phyloP scores from a whole-genome alignment of 92 coral and sea anemone species.

The Meandrina meandrites region DNA sequence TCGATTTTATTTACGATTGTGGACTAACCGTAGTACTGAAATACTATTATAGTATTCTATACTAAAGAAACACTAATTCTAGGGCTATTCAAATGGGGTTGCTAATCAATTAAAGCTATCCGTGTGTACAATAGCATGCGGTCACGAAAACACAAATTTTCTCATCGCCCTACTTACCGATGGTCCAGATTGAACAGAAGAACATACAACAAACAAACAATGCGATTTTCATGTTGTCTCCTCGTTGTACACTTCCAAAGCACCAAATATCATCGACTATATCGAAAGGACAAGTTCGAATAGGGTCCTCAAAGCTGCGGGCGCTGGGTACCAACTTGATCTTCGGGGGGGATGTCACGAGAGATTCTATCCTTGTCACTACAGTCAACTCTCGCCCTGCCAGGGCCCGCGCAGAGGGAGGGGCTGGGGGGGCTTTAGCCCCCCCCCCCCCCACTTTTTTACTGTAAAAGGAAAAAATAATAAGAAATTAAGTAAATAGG shows the following conservation, averaged over 20 bases:
- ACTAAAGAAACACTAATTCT: background rate
- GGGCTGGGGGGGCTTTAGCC: no score
- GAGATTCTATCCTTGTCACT: no score
- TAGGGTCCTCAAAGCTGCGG: no score
- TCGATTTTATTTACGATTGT: background rate
- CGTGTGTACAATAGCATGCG: background rate
- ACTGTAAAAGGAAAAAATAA: no score
- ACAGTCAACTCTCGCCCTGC: no score
- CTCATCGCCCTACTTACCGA: background rate
- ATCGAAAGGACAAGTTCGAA: no score
- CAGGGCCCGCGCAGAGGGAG: no score
- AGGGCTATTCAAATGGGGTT: background rate
- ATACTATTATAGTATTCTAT: background rate
- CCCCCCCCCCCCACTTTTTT: no score
- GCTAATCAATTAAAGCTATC: background rate
- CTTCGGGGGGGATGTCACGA: no score
- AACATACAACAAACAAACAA: background rate
- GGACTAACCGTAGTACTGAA: background rate
- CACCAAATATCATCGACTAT: background rate
- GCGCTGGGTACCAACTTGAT: no score
- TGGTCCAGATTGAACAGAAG: background rate
- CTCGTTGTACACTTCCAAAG: background rate
- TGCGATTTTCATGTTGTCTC: background rate
- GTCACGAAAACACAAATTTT: background rate
- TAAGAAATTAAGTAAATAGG: no score